Evolutionary conservation across 2,888 invertebrate genomes (phyloP).

Genomic region (Macrostomum cliftonense): DNA sequence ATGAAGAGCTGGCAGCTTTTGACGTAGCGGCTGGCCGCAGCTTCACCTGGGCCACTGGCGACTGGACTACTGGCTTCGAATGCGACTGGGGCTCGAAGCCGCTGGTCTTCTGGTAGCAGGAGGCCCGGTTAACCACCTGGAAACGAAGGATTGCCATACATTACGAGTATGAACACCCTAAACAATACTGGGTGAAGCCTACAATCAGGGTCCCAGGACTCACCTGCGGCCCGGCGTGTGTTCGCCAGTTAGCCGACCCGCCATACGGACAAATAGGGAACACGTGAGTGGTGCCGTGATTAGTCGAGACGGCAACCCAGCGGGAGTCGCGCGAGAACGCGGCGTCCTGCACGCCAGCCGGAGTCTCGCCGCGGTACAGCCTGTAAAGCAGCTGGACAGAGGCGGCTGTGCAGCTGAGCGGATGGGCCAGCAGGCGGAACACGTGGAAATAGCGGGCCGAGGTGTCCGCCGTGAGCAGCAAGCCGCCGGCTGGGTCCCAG

Average conservation of each 20-base stretch:
- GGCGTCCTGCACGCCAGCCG: conserved; percentile 74
- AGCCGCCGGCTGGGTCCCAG: conserved; percentile 72
- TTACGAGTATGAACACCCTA: too few species aligned
- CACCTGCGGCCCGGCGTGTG: conserved; percentile 67
- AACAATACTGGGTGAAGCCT: too few species aligned
- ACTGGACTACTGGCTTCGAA: too few species aligned
- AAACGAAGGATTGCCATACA: too few species aligned
- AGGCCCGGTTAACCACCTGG: conserved; percentile 67
- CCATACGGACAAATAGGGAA: conserved; percentile 92
- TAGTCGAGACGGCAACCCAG: conserved; percentile 85
- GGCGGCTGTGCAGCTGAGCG: conserved; percentile 62
- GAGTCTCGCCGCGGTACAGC: conserved; percentile 79
- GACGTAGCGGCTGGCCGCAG: background rate
- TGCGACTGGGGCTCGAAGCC: conserved; percentile 47
- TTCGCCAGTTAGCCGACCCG: conserved; percentile 64
- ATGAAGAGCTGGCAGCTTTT: conserved; percentile 26
- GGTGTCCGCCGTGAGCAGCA: conserved; percentile 71
- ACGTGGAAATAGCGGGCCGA: conserved; percentile 86
- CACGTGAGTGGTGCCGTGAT: conserved; percentile 88
- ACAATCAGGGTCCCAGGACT: too few species aligned
- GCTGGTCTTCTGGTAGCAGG: conserved; percentile 83
- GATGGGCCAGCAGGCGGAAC: conserved; percentile 79
- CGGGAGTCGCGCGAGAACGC: conserved; percentile 72
- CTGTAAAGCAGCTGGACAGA: conserved; percentile 67
- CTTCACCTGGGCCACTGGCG: too few species aligned